Conservation (phyloP, 2,797 vertebrate genomes). For the Spheniscus humboldti region DNA sequence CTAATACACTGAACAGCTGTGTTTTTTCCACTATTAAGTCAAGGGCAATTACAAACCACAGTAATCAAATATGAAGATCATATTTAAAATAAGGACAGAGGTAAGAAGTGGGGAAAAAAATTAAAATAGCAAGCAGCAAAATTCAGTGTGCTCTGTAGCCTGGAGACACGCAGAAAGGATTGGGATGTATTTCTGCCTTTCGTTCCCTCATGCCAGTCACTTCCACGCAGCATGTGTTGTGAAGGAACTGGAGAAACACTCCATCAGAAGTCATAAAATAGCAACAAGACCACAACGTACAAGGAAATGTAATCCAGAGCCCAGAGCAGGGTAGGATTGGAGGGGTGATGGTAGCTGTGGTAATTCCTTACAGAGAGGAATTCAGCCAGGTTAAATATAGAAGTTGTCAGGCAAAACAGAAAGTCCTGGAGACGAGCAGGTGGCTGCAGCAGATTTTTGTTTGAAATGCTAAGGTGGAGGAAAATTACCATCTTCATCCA, state of each 20-base stretch:
- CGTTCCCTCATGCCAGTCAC: not conserved
- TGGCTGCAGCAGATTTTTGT: slow-evolving; percentile 15
- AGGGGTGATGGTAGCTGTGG: not conserved
- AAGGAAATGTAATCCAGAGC: not conserved
- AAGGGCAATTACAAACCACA: not conserved
- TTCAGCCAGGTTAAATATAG: slow-evolving; percentile 43
- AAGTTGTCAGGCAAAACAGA: slow-evolving; percentile 36
- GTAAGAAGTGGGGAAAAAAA: not conserved
- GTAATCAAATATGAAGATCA: not conserved
- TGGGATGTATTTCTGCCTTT: not conserved
- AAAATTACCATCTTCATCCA: not conserved
- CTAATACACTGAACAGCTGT: not conserved
- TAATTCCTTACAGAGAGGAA: not conserved
- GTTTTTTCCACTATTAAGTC: not conserved
- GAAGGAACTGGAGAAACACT: not conserved
- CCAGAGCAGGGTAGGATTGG: not conserved
- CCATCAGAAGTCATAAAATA: not conserved
- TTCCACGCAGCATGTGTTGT: not conserved
- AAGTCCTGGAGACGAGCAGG: slow-evolving; percentile 1
- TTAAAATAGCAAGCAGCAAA: not conserved
- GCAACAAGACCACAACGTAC: not conserved
- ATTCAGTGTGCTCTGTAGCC: not conserved
- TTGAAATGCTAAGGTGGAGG: not conserved
- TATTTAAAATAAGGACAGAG: not conserved
- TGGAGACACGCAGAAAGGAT: not conserved